These are phyloP conservation scores for Typhlomys cinereus DNA, from an alignment of 2,113 vertebrate species.

Conservation along the genomic window DNA sequence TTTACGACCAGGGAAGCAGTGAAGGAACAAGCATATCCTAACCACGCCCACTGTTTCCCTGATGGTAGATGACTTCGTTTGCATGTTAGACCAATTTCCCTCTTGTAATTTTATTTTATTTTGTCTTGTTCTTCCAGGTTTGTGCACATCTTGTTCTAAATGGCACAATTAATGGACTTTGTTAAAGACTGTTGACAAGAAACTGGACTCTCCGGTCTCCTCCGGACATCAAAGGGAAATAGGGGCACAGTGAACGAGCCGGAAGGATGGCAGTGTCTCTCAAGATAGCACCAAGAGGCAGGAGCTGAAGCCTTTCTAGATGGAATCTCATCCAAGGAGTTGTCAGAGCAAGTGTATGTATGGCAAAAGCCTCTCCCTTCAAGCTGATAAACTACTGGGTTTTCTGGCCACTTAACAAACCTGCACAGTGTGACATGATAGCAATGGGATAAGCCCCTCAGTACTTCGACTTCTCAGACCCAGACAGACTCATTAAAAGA, in stretches of 20 bases:
- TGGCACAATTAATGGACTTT: not conserved
- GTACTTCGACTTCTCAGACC: not conserved
- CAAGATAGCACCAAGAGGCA: not conserved
- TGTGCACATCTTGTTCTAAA: conserved; percentile 27
- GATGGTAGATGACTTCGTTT: not conserved
- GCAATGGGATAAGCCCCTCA: not conserved
- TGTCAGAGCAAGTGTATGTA: not conserved
- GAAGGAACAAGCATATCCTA: not conserved
- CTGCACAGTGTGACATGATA: not conserved
- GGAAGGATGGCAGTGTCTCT: not conserved
- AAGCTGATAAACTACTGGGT: not conserved
- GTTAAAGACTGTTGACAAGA: not conserved
- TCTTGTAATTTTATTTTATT: too few relatives aligned
- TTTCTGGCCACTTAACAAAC: not conserved
- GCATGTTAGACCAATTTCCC: not conserved
- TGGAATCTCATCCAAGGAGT: not conserved
- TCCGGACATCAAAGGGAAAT: conserved; percentile 36
- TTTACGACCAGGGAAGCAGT: not conserved
- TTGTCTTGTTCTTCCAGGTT: not conserved
- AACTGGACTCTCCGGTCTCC: not conserved
- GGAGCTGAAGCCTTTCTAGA: conserved; percentile 6
- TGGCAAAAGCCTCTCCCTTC: not conserved
- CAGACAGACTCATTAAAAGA: not conserved
- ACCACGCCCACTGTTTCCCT: not conserved
- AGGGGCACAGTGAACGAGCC: not conserved